Evolutionary conservation across 2,113 vertebrate species (phyloP).

Genomic region (Gyps fulvus): DNA sequence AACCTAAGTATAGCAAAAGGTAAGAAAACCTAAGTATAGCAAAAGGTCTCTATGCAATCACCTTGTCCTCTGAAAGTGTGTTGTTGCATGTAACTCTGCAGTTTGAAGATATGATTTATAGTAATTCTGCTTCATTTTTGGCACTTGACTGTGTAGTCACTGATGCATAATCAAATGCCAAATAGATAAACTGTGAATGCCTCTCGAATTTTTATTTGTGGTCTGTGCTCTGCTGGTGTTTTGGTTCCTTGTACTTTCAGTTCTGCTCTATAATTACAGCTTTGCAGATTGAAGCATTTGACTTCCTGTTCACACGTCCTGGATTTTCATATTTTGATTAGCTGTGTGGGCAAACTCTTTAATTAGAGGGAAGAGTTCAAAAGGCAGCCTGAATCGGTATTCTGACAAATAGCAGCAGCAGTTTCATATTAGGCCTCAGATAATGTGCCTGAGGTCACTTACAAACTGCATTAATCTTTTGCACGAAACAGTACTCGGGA

Average conservation of each 20-base stretch:
- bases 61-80: not conserved
- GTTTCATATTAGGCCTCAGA: not conserved
- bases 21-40: not conserved
- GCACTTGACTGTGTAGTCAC: not conserved
- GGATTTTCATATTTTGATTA: slow-evolving; percentile 55
- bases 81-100: not conserved
- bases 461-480: not conserved
- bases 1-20: not conserved
- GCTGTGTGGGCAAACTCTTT: slow-evolving; percentile 44
- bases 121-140: slow-evolving; percentile 1
- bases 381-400: slow-evolving; percentile 13
- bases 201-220: slow-evolving; percentile 43
- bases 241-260: slow-evolving; percentile 9
- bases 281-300: slow-evolving; percentile 23
- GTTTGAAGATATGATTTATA: not conserved
- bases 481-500: not conserved
- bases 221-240: slow-evolving; percentile 29
- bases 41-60: not conserved
- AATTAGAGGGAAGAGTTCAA: slow-evolving; percentile 33
- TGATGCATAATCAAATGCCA: slow-evolving; percentile 15
- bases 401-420: not conserved
- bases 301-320: not conserved
- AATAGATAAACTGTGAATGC: slow-evolving; percentile 22
- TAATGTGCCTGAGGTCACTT: not conserved
- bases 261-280: slow-evolving; percentile 44